These are phyloP conservation scores for Oncorhynchus clarkii DNA, from an alignment of 2,113 vertebrate genomes.

Conservation along the genomic window DNA sequence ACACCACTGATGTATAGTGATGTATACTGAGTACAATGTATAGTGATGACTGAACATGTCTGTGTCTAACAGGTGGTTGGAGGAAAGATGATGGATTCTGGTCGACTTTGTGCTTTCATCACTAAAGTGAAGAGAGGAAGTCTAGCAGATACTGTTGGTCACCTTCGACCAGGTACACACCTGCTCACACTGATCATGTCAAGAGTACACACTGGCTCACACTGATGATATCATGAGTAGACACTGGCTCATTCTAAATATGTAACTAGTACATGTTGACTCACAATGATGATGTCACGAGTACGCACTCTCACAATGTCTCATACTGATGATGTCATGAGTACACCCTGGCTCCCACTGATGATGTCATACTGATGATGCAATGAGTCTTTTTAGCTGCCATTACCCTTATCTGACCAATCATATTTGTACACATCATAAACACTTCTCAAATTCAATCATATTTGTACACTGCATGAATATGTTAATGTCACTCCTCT, in stretches of 20 bases:
- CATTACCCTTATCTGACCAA: background rate
- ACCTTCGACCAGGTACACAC: conserved; percentile 89
- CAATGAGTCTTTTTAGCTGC: background rate
- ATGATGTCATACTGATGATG: background rate
- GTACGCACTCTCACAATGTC: background rate
- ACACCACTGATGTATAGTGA: too few relatives aligned
- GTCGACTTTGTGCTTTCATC: conserved; percentile 96
- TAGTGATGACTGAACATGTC: background rate
- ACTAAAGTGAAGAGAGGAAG: conserved; percentile 98
- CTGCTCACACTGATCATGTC: background rate
- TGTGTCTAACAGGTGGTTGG: conserved; percentile 88
- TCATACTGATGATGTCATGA: background rate
- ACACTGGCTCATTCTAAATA: too few relatives aligned
- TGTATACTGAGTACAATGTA: too few relatives aligned
- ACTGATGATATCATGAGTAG: conserved; percentile 1
- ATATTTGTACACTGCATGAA: too few relatives aligned
- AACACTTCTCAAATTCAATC: too few relatives aligned
- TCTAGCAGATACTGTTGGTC: conserved; percentile 94
- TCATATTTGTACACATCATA: too few relatives aligned
- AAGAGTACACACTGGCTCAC: background rate
- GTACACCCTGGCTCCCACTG: background rate
- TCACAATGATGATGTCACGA: background rate
- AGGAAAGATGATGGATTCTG: conserved; percentile 95
- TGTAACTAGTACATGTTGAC: conserved; percentile 60
- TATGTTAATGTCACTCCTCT: background rate